Base-by-base conservation (phyloP, 2,888 invertebrate species). In the Erebia palarica region DNA sequence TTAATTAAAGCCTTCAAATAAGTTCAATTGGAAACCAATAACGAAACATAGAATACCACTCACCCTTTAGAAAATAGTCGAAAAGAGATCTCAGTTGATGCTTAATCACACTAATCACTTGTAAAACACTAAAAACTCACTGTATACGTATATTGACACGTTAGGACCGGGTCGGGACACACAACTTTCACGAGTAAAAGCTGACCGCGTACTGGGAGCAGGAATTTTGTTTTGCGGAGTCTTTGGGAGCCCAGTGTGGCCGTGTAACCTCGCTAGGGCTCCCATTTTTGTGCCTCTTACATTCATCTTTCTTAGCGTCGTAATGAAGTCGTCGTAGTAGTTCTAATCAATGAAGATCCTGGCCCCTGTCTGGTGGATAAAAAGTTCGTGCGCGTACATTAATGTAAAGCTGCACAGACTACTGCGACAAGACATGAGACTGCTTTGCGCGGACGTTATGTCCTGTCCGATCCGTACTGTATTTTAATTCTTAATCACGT, bases 161-260 rank as follows among this genome's bases (percentile, higher is more conserved):
- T 44, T 10, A 36, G 27, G 44, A 13, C 13, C 0, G 58, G 42
- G 3, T 14, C 66, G 51, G 65, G 4, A 13, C 42, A 59, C 36
- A 63, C 75, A 68, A 72, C 73, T 66, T 27, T 7, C 21, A 21
- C 58, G 64, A 14, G 47, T 65, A 77, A 66, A 69, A 65, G 71
- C 72, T 69, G 60, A 79, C 78, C 81, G 77, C 79, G 80, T 60
- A 82, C 82, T 82, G 80, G 71, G 75, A 75, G 74, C 71, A 77
- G 78, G 78, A 78, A 80, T 80, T 81, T 77, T 78, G 80, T 81
- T 78, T 79, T 77, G 79, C 73, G 73, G 76, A 77, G 76, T 75
- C 74, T 79, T 77, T 74, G 78, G 70, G 65, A 65, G 73, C 63
- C 58, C 59, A 58, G 77, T 76, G 78, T 78, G 79, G 78, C 78